phyloP scores from a whole-genome alignment of 2,113 vertebrate species.

The Dryoscopus gambensis region DNA sequence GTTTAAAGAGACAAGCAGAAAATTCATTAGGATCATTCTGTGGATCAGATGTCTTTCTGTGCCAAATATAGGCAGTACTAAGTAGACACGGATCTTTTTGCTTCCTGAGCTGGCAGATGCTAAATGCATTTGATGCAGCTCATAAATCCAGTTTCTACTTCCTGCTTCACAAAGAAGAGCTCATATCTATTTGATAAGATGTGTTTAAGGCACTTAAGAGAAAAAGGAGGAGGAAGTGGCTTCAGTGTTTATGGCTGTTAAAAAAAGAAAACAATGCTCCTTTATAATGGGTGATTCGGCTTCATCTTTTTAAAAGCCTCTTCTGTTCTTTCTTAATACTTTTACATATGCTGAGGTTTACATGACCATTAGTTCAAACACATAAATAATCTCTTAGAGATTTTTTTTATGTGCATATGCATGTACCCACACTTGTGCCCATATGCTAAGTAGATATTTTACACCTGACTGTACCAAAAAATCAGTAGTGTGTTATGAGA shows the following conservation, averaged over 20 bases:
- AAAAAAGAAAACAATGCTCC: not conserved
- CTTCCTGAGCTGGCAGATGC: slow-evolving; percentile 26
- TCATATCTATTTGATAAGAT: slow-evolving; percentile 44
- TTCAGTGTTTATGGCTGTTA: not conserved
- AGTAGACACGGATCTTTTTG: not conserved
- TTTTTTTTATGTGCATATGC: not conserved
- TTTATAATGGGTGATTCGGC: not conserved
- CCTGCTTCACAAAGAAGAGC: not conserved
- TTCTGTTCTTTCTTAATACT: not conserved
- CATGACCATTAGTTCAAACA: not conserved
- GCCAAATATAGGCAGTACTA: slow-evolving; percentile 25
- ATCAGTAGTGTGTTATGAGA: not conserved
- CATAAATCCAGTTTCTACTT: slow-evolving; percentile 48
- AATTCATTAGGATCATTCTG: not conserved
- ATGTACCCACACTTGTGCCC: fast-evolving
- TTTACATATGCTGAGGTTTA: not conserved
- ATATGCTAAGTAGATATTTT: not conserved
- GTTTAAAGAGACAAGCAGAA: slow-evolving; percentile 3
- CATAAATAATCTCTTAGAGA: not conserved
- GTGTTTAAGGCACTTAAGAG: not conserved
- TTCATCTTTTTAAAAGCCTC: not conserved
- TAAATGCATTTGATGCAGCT: slow-evolving; percentile 40
- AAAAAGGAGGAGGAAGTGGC: not conserved
- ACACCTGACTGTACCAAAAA: not conserved
- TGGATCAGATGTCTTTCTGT: slow-evolving; percentile 17